Evolutionary conservation across 2,888 invertebrate species (phyloP).

Genomic region (Xanthia togata): DNA sequence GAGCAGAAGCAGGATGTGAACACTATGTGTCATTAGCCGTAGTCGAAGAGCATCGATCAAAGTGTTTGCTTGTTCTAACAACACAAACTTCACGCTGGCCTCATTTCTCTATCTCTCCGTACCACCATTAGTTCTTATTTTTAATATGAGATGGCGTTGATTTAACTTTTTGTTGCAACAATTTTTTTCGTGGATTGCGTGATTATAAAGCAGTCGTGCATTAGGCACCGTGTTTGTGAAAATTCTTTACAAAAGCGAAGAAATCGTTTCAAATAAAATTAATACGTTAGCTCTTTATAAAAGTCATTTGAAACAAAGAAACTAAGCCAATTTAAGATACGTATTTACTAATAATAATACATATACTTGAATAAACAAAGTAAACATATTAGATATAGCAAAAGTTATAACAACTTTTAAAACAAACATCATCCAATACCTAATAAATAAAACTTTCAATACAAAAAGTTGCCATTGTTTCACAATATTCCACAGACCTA

Average conservation of each 20-base stretch:
- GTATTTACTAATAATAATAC: neutral
- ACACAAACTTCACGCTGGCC: conserved; percentile 30
- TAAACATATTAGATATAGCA: neutral
- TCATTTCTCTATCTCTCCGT: conserved; percentile 42
- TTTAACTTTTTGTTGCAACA: neutral
- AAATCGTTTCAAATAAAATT: neutral
- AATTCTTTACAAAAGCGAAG: no score
- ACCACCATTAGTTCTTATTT: conserved; percentile 15
- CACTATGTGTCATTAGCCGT: conserved; percentile 18
- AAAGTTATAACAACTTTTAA: conserved; percentile 37
- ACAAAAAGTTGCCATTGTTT: conserved; percentile 10
- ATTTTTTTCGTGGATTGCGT: no score
- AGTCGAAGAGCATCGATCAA: conserved; percentile 54
- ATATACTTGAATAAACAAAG: neutral
- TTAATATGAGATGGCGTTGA: conserved; percentile 16
- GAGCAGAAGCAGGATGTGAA: conserved; percentile 7
- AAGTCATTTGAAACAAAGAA: neutral
- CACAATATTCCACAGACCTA: conserved; percentile 24
- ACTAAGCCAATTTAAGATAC: neutral
- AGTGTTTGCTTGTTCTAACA: conserved; percentile 46
- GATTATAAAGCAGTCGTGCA: no score
- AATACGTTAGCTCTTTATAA: neutral
- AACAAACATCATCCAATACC: conserved; percentile 36
- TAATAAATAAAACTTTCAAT: conserved; percentile 22
- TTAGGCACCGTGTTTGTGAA: neutral